phyloP scores from a whole-genome alignment of 2,888 invertebrate genomes.

The Clepsis dumicolana region DNA sequence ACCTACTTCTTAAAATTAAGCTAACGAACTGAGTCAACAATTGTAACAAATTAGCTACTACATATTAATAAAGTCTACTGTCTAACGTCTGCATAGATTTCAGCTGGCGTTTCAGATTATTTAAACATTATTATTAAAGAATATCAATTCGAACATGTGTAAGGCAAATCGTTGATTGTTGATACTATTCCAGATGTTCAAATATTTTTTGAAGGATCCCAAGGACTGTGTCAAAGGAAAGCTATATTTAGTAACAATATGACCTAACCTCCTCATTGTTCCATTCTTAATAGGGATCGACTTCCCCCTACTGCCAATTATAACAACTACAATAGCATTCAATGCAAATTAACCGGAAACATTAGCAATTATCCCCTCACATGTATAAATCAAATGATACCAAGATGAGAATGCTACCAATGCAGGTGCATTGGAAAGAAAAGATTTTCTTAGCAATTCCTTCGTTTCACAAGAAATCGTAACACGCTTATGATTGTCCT shows the following conservation, averaged over 20 bases:
- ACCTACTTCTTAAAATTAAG: background rate
- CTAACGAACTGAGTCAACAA: background rate
- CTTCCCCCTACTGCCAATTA: slow-evolving; percentile 53
- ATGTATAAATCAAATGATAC: slow-evolving; percentile 43
- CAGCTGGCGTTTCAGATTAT: background rate
- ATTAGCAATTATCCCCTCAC: slow-evolving; percentile 49
- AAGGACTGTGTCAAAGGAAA: slow-evolving; percentile 42
- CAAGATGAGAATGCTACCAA: slow-evolving; percentile 33
- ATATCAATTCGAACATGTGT: background rate
- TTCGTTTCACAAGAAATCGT: background rate
- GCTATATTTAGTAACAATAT: slow-evolving; percentile 54
- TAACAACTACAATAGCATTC: slow-evolving; percentile 60
- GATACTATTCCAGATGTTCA: slow-evolving; percentile 20
- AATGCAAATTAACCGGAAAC: slow-evolving; percentile 74
- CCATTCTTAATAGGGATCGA: slow-evolving; percentile 49
- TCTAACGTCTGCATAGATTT: background rate
- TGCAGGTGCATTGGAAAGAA: no score
- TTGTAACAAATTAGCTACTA: background rate
- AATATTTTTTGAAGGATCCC: slow-evolving; percentile 41
- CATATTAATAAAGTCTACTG: background rate
- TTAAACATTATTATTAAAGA: background rate
- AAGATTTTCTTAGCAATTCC: slow-evolving; percentile 9
- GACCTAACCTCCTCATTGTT: slow-evolving; percentile 52
- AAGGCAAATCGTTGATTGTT: background rate
- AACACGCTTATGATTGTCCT: background rate